Percentiles rank a stretch among this genome's conserved stretches.
Conservation (phyloP, 2,797 vertebrate genomes). For the Heliangelus exortis region DNA sequence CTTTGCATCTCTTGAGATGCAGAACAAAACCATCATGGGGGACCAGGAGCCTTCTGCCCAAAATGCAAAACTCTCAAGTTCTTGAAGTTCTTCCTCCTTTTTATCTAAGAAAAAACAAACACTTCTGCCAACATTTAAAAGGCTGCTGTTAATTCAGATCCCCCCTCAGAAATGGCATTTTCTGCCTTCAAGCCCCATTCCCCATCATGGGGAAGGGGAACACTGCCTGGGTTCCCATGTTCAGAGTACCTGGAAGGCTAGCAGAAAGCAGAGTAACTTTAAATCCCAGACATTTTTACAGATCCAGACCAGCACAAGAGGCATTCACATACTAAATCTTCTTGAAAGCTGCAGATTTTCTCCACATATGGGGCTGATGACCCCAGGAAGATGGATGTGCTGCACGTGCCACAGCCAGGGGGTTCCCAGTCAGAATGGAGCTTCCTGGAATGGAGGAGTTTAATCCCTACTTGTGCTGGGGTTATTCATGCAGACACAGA, state of each 20-base stretch:
- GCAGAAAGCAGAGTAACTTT: not conserved
- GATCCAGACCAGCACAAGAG: not conserved
- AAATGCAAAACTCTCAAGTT: not conserved
- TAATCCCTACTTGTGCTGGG: accelerated
- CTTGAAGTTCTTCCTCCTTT: not conserved
- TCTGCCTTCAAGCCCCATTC: not conserved
- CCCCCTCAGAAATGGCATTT: not conserved
- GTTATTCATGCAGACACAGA: not conserved
- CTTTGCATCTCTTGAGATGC: not conserved
- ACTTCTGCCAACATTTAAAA: not conserved
- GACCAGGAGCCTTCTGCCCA: not conserved
- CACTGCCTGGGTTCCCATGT: not conserved
- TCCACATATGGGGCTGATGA: not conserved
- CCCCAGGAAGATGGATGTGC: not conserved
- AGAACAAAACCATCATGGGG: not conserved
- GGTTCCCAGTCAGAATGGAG: not conserved
- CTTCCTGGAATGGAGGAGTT: accelerated
- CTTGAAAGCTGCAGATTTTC: not conserved
- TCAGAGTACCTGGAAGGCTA: not conserved
- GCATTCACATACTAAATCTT: not conserved
- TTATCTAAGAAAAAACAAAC: accelerated
- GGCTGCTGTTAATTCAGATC: not conserved
- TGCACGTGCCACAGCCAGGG: not conserved
- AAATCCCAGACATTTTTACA: not conserved
- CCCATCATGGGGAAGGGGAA: accelerated